phyloP scores from a whole-genome alignment of 2,113 vertebrate genomes.

The Psammodynastes pulverulentus region DNA sequence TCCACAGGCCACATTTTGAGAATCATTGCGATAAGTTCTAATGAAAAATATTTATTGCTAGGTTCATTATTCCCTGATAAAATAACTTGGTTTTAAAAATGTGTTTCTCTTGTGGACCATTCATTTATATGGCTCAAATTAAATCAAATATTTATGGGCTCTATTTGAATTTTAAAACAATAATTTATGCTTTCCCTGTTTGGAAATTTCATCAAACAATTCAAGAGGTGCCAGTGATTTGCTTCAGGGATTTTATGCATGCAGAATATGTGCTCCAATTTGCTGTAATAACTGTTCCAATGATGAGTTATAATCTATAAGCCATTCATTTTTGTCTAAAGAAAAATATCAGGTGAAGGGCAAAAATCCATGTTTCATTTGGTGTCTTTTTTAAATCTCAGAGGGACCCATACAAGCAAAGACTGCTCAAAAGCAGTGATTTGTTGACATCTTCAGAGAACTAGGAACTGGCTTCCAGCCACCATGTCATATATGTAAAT shows the following conservation, averaged over 20 bases:
- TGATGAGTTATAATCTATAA: conserved; percentile 16
- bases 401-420: not conserved
- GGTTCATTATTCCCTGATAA: not conserved
- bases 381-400: conserved; percentile 31
- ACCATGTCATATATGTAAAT: conserved; percentile 31
- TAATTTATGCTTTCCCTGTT: not conserved
- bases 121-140: conserved; percentile 2
- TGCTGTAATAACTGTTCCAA: not conserved
- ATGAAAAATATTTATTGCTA: not conserved
- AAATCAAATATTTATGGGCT: conserved; percentile 10
- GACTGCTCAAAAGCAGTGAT: conserved; percentile 34
- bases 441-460: conserved; percentile 6
- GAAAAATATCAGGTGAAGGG: conserved; percentile 20
- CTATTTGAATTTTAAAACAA: conserved; percentile 16
- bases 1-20: not conserved
- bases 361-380: conserved; percentile 29
- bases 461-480: conserved; percentile 42
- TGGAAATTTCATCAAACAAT: not conserved
- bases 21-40: not conserved
- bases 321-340: conserved; percentile 16
- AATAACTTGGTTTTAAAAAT: not conserved
- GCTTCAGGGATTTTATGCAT: conserved; percentile 16
- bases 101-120: conserved; percentile 4
- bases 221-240: not conserved
- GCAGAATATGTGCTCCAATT: not conserved